These are phyloP conservation scores for Suillia variegata DNA, from an alignment of 2,888 invertebrate species.

Conservation along the genomic window DNA sequence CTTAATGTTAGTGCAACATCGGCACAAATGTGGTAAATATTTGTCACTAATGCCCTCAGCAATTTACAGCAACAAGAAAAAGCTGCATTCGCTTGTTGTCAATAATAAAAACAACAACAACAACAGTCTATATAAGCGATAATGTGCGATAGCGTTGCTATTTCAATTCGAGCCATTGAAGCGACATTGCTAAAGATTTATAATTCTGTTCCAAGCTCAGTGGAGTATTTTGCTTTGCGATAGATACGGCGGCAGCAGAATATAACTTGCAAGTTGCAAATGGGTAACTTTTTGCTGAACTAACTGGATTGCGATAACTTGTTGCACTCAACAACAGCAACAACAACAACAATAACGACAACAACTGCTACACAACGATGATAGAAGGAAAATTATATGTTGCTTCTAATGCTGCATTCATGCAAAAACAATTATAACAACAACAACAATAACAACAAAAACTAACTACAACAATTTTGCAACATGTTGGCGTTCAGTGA, in stretches of 20 bases:
- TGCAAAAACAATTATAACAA: no score
- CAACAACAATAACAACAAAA: no score
- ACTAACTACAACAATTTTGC: slow-evolving; percentile 19
- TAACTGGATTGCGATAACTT: slow-evolving; percentile 25
- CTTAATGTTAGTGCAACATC: neutral
- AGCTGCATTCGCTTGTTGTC: neutral
- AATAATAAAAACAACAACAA: no score
- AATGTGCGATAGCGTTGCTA: slow-evolving; percentile 24
- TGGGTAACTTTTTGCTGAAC: slow-evolving; percentile 6
- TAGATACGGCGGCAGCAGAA: neutral
- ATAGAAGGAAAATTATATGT: slow-evolving; percentile 6
- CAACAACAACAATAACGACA: slow-evolving; percentile 5
- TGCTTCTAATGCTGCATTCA: slow-evolving; percentile 20
- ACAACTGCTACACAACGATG: neutral
- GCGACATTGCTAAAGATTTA: slow-evolving; percentile 12
- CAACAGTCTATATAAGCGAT: neutral
- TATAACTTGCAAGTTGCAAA: neutral
- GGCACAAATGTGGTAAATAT: neutral
- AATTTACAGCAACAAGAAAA: slow-evolving; percentile 4
- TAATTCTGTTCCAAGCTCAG: slow-evolving; percentile 17
- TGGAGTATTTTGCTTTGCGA: slow-evolving; percentile 19
- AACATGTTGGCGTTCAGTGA: slow-evolving; percentile 21
- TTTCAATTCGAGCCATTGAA: slow-evolving; percentile 16
- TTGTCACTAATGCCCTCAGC: slow-evolving; percentile 3
- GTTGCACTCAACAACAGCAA: slow-evolving; percentile 12